Evolutionary conservation across 2,888 invertebrate species (phyloP), one percentile per base, ranked within the genome.

Genomic region (Lasioglossum villosulum): DNA sequence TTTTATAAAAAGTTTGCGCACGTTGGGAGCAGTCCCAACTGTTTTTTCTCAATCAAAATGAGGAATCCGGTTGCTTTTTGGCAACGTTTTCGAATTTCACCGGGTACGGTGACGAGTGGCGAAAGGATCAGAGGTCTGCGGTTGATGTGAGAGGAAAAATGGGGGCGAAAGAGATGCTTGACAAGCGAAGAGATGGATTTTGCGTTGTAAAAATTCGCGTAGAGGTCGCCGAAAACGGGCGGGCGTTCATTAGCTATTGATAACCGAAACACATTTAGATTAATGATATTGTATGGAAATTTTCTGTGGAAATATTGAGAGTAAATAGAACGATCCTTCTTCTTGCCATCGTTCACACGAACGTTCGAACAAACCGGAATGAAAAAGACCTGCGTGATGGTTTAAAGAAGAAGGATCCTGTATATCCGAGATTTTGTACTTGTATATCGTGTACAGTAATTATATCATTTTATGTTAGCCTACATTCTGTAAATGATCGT

Each of bases 401-500:
- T 42, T 68, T 37, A 30, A 37, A 4, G 74, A 27, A 30, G 39
- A 42, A 19, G 59, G 74, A 70, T 83, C 81, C 72, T 79, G 82
- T 88, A 78, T 82, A 82, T 79, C 79, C 78, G 56, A 84, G 68
- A 78, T 86, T 88, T 91, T 91, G 86, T 90, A 93, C 86, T 92
- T 93, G 92, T 93, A 93, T 93, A 91, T 92, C 93, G 90, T 93
- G 93, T 93, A 93, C 92, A 93, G 91, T 89, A 82, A 91, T 90
- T 90, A 89, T 90, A 89, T 90, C 76, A 77, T 83, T 90, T 85
- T 89, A 78, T 71, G 88, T 90, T 90, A 87, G 82, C 66, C 80
- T 81, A 59, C 80, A 75, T 83, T 87, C 83, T 87, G 86, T 82
- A 78, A 81, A 78, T 83, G 63, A 80, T 83, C 66, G 71, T 86